Conservation (phyloP, 2,113 vertebrate genomes). For the Antechinus flavipes region DNA sequence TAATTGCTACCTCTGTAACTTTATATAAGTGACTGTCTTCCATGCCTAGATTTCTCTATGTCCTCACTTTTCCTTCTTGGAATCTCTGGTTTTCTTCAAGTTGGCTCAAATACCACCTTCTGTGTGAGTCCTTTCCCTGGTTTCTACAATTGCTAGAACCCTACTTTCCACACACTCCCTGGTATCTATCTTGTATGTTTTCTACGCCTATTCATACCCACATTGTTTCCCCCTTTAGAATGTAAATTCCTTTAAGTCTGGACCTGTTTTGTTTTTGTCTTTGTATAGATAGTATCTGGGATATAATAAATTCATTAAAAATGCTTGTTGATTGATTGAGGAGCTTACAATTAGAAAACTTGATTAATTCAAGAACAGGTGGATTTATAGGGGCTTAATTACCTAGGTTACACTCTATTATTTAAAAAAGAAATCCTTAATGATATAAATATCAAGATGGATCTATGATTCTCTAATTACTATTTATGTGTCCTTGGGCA, state of each 20-base stretch:
- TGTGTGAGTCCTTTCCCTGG: not conserved
- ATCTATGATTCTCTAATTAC: not conserved
- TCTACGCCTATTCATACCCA: not conserved
- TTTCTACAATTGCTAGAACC: not conserved
- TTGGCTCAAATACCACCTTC: not conserved
- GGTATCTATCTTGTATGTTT: not conserved
- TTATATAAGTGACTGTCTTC: not conserved
- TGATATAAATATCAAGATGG: not conserved
- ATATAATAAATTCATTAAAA: not conserved
- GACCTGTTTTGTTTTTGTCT: not conserved
- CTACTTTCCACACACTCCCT: not conserved
- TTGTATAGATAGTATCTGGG: not conserved
- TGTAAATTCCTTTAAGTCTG: not conserved
- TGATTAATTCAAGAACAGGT: not conserved
- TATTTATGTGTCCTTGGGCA: not conserved
- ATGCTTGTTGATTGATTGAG: not conserved
- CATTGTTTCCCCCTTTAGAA: not conserved
- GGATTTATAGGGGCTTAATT: not conserved
- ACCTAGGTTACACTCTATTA: not conserved
- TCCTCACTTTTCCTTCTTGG: not conserved
- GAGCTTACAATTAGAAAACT: not conserved
- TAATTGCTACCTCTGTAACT: not conserved
- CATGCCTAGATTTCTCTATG: not conserved
- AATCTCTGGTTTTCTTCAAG: not conserved
- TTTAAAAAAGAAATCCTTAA: not conserved